Base-by-base conservation (phyloP, 2,797 vertebrate genomes). In the Cetoscarus ocellatus region DNA sequence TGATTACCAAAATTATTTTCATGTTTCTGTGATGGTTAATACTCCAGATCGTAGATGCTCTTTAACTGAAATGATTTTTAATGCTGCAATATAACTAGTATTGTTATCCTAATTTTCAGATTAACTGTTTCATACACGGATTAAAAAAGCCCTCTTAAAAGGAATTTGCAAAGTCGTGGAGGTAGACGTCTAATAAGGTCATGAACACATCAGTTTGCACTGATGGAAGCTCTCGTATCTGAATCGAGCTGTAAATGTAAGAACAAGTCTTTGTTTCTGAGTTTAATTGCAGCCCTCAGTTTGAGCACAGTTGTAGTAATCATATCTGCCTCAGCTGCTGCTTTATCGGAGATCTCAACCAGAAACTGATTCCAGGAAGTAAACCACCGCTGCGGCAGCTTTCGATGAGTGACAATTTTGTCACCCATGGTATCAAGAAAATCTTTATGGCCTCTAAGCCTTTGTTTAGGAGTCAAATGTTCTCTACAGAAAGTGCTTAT, bases 271-370 rank as follows among this genome's bases (percentile, higher is more conserved):
- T 50, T 27, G 40, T 48, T 64, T 58, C 49, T 44, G 40, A 44
- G 51, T 63, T 67, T 49, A 8, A 59, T 67, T 61, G 52, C 8
- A 1, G 76, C 75, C 18, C 87, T 67, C 55, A 75, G 70, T 77
- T 80, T 75, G 61, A 61, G 67, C 51, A 51, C 82, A 71, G 88
- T 79, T 77, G 77, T 71, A 86, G 90, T 91, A 92, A 93, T 92
- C 53, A 90, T 88, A 93, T 92, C 90, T 91, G 79, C 82, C 51
- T 61, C 92, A 93, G 90, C 91, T 93, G 92, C 86, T 79, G 63
- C 74, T 83, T 82, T 55, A 88, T 88, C 86, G 63, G 63, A 79
- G 75, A 87, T 90, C 77, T 60, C 67, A 55, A 73, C 81, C 83
- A 90, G 80, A 84, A 90, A 90, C 82, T 83, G 60, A 85, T 88